Evolutionary conservation across 2,113 vertebrate species (phyloP), one percentile per base, ranked within the genome.

Genomic region (Tamias sibiricus): DNA sequence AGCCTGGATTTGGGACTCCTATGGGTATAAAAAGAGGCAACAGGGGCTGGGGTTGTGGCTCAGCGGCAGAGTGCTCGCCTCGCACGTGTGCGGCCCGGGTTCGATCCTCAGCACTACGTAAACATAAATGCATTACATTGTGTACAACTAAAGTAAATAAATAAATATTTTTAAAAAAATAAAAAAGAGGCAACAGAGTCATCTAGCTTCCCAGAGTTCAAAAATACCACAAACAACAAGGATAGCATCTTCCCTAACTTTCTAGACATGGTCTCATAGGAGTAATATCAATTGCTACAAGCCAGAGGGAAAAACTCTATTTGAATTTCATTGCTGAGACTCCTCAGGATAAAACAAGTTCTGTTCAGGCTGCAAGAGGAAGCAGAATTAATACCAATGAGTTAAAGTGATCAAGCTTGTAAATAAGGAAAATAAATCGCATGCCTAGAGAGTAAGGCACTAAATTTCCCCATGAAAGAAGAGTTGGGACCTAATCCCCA

Each of bases 291-390:
- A 13, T 10, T 82, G 77, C 42, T 92, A 54, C 12, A 69, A 54
- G 72, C n/a, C 79, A 37, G 86, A 86, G 77, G 54, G 90, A n/a
- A 95, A 82, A 91, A 59, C 37, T 57, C 49, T 59, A 49, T 91
- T 97, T 95, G 77, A 42, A 72, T 92, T 93, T 97, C 74, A 74
- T 88, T 88, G 49, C 77, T 85, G 40, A 80, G 57, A 94, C 12
- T 79, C 84, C 42, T 94, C 49, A 80, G 91, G 71, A 66, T 44
- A 87, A 69, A 92, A 87, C 92, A 80, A 37, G 66, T 79, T 92
- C 87, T 66, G 66, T 66, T 95, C 77, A 95, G 87, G 71, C 57
- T 95, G 37, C 12, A 66, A 76, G 52, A 95, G 72, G 81, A 94
- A 87, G 82, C 40, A 32, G 37, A 95, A 85, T 95, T 91, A 92